phyloP scores from a whole-genome alignment of 2,113 vertebrate genomes.

The Chloroceryle aenea region DNA sequence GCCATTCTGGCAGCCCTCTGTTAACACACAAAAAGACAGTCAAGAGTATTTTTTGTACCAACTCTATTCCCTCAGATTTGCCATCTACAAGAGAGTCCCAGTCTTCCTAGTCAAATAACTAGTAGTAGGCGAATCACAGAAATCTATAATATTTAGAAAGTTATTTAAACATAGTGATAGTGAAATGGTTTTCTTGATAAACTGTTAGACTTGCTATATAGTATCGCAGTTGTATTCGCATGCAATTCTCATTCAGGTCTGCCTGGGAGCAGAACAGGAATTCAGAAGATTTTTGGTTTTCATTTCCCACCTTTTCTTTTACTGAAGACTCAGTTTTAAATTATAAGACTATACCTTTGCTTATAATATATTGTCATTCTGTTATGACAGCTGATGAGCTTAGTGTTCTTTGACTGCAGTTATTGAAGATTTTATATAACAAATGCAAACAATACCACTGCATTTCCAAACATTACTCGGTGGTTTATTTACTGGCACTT shows the following conservation, averaged over 20 bases:
- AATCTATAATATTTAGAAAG: neutral
- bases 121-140: neutral
- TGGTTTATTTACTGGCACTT: conserved; percentile 28
- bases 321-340: neutral
- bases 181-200: neutral
- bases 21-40: neutral
- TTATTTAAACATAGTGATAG: neutral
- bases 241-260: neutral
- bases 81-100: neutral
- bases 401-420: neutral
- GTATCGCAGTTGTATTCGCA: neutral
- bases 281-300: neutral
- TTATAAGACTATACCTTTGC: neutral
- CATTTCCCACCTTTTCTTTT: neutral
- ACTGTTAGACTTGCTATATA: neutral
- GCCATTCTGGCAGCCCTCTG: neutral
- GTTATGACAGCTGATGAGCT: neutral
- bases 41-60: neutral
- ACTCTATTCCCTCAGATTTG: neutral
- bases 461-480: neutral
- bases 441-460: neutral
- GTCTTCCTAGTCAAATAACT: neutral
- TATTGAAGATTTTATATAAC: neutral
- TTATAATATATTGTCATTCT: neutral
- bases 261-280: neutral